These are phyloP conservation scores for Flexamia atlantica DNA, from an alignment of 2,888 invertebrate genomes.

Conservation along the genomic window DNA sequence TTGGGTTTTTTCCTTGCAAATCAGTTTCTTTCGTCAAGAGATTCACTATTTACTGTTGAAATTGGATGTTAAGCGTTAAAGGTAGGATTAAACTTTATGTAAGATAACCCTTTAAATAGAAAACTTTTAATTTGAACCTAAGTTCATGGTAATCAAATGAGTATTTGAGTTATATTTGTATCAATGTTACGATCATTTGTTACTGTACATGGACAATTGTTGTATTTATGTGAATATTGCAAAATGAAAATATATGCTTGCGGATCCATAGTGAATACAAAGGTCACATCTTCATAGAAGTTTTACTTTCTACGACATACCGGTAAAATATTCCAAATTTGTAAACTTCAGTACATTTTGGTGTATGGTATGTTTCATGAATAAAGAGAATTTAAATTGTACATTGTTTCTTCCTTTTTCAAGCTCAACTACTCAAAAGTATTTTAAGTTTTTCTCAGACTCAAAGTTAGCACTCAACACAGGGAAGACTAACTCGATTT, in stretches of 20 bases:
- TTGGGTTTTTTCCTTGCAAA: not conserved
- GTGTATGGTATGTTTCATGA: constrained; percentile 64
- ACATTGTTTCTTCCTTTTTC: not conserved
- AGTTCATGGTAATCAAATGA: not conserved
- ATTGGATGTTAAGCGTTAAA: constrained; percentile 34
- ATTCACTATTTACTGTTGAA: constrained; percentile 39
- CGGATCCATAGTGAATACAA: not conserved
- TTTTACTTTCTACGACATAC: constrained; percentile 49
- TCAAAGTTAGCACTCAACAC: too few relatives aligned
- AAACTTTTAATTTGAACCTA: not conserved
- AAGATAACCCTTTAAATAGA: constrained; percentile 13
- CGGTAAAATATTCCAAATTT: constrained; percentile 47
- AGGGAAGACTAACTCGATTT: too few relatives aligned
- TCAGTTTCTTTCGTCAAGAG: not conserved
- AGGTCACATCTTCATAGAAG: constrained; percentile 33
- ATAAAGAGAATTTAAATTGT: constrained; percentile 62
- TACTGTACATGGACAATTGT: constrained; percentile 46
- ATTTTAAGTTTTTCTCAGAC: too few relatives aligned
- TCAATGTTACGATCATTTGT: constrained; percentile 47
- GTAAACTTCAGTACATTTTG: constrained; percentile 62
- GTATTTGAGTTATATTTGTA: constrained; percentile 12
- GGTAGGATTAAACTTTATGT: constrained; percentile 25
- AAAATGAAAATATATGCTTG: constrained; percentile 46
- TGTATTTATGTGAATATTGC: constrained; percentile 56
- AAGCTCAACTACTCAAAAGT: not conserved